Evolutionary conservation across 2,888 invertebrate species (phyloP), one percentile per base, ranked within the genome.

Genomic region (Ophion ventricosus): DNA sequence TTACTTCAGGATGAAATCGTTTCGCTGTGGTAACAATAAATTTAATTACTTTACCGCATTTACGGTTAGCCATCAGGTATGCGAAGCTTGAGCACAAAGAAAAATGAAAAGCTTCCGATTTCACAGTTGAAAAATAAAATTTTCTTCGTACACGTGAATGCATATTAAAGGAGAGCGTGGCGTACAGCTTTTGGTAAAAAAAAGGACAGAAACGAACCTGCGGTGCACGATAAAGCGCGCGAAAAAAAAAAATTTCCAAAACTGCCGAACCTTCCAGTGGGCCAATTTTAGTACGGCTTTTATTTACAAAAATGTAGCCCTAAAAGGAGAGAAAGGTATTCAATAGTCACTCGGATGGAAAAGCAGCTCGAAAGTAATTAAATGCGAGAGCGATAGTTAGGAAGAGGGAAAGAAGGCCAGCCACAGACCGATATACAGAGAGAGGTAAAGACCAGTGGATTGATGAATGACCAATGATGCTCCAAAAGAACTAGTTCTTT

Each of bases 291-390:
- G 43, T 25, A 25, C 67, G 25, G 14, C 49, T 67, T 25, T 49
- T 67, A 49, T 49, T 49, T 49, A 25, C 20, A 17, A 23, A 25
- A 8, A 25, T 67, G 25, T 67, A 17, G 49, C 49, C 20, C 7
- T 8, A 25, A 67, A 49, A 49, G 4, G 43, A 14, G 25, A 23
- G 11, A 25, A 49, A 25, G 25, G 14, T 67, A 49, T 49, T 67
- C 23, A 67, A 43, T 67, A 43, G 7, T 54, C 23, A 11, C 61
- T 35, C 23, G 72, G 20, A 35, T 57, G 17, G 43, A 66, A 80
- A 40, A 26, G 56, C 20, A n/a, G n/a, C 8, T 1, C 35, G 35
- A 17, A 1, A 29, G 77, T 23, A 43, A n/a, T 64, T 64, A 49
- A 49, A 49, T 11, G 49, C 49, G 49, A 49, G 17, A 49, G 49